Evolutionary conservation across 2,888 invertebrate genomes (phyloP).

Genomic region (Pandemis heparana): DNA sequence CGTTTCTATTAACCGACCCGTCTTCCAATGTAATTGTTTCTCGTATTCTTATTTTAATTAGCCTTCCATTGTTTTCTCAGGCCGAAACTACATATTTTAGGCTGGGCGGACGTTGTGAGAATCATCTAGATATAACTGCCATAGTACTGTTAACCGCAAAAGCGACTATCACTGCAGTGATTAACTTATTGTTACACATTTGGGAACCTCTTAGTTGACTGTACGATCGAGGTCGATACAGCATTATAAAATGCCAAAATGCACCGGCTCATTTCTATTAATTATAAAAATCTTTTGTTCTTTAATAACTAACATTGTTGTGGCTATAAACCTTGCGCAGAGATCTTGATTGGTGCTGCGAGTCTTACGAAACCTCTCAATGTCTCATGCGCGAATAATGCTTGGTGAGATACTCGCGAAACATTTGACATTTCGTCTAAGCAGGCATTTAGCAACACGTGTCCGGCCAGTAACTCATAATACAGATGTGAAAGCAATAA

Average conservation of each 20-base stretch:
- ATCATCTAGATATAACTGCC: slow-evolving; percentile 6
- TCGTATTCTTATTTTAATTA: slow-evolving; percentile 36
- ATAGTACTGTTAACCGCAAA: not conserved
- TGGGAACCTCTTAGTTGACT: not conserved
- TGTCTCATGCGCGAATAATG: slow-evolving; percentile 2
- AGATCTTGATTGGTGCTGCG: not conserved
- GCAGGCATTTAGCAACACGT: slow-evolving; percentile 24
- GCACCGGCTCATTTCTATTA: slow-evolving; percentile 1
- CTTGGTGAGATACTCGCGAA: slow-evolving; percentile 1
- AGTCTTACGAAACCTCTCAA: not conserved
- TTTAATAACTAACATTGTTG: slow-evolving; percentile 2
- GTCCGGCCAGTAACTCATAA: slow-evolving; percentile 27
- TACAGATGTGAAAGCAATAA: slow-evolving; percentile 40
- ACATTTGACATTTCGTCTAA: slow-evolving; percentile 25
- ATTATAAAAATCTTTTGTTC: slow-evolving; percentile 9
- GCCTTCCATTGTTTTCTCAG: slow-evolving; percentile 16
- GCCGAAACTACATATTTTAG: slow-evolving; percentile 17
- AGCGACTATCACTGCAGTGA: not conserved
- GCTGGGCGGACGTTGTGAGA: slow-evolving; percentile 1
- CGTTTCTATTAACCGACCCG: slow-evolving; percentile 6
- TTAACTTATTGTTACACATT: not conserved
- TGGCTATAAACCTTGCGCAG: slow-evolving; percentile 1
- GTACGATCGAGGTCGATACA: not conserved
- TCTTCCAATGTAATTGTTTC: slow-evolving; percentile 30
- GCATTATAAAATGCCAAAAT: not conserved